Conservation (phyloP, 2,888 invertebrate species). For the Idaea dimidiata region DNA sequence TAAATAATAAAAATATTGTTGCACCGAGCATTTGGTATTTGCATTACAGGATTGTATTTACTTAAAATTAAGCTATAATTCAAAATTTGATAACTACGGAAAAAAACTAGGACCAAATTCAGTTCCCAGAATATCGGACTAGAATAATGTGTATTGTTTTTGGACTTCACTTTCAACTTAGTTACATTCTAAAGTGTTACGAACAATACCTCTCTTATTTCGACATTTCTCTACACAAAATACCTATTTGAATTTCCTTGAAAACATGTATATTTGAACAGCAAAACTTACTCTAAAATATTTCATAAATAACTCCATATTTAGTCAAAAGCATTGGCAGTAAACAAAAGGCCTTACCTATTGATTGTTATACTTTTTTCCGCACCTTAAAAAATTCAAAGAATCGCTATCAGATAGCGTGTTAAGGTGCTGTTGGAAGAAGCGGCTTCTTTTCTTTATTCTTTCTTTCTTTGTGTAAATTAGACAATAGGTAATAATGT, state of each 20-base stretch:
- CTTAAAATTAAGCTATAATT: too few relatives aligned
- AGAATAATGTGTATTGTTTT: too few relatives aligned
- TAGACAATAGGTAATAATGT: constrained; percentile 52
- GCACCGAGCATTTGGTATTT: too few relatives aligned
- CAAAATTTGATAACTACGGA: too few relatives aligned
- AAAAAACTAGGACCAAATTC: too few relatives aligned
- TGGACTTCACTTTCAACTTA: too few relatives aligned
- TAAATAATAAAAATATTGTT: too few relatives aligned
- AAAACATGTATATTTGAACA: neutral
- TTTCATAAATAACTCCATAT: neutral
- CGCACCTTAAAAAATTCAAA: constrained; percentile 15
- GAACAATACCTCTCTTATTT: neutral
- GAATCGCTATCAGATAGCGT: constrained; percentile 44
- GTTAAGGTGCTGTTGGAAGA: constrained; percentile 21
- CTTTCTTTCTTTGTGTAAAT: constrained; percentile 42
- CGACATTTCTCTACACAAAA: neutral
- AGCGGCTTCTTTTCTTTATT: constrained; percentile 26
- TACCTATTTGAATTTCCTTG: neutral
- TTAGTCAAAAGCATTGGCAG: neutral
- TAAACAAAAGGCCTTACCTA: constrained; percentile 9
- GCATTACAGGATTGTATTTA: too few relatives aligned
- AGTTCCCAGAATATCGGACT: too few relatives aligned
- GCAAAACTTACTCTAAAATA: neutral
- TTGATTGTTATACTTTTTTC: neutral
- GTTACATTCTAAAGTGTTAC: too few relatives aligned